Evolutionary conservation across 1,140 invertebrate species (phyloP), one percentile per base, ranked within the genome.

Genomic region (Ooceraea biroi): DNA sequence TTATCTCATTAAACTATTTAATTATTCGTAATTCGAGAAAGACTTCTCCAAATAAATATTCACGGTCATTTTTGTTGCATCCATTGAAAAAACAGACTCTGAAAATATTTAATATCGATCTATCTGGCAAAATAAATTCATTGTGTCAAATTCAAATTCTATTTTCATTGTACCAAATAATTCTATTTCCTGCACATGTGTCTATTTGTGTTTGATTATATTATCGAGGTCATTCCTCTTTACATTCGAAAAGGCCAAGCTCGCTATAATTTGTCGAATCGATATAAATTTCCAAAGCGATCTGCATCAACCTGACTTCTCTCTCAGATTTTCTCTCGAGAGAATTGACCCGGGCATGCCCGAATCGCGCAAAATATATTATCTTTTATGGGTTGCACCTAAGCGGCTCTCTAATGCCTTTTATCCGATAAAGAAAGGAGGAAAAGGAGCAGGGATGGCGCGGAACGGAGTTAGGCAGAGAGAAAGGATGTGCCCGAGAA

Each of bases 321-420:
- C 69, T 44, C 46, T 22, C 85, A 87, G 86, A 88, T 84, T 87
- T 74, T n/a, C 57, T 63, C 44, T 60, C 57, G n/a, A 41, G 30
- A 74, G 30, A 83, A 69, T 68, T 69, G 82, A 60, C 63, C n/a
- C 36, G 44, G 48, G 36, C 48, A 77, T 48, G 8, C 52, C 46
- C n/a, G 82, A 84, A 86, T 85, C 85, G 77, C 63, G 83, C 57
- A 41, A 83, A 85, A 88, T 88, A 88, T 88, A 88, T 88, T 88
- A 88, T 88, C 87, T 82, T 88, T 85, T 83, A 88, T 74, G 83
- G 83, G 63, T 83, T 88, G 86, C 61, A 61, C 80, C 87, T 80
- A 88, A 89, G 78, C 88, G 86, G 72, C 66, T 78, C 73, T 78
- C 73, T 86, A 89, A 89, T 84, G 73, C 74, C 80, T 84, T 88